Evolutionary conservation across 2,888 invertebrate genomes (phyloP).

Genomic region (Dexiosoma caninum): DNA sequence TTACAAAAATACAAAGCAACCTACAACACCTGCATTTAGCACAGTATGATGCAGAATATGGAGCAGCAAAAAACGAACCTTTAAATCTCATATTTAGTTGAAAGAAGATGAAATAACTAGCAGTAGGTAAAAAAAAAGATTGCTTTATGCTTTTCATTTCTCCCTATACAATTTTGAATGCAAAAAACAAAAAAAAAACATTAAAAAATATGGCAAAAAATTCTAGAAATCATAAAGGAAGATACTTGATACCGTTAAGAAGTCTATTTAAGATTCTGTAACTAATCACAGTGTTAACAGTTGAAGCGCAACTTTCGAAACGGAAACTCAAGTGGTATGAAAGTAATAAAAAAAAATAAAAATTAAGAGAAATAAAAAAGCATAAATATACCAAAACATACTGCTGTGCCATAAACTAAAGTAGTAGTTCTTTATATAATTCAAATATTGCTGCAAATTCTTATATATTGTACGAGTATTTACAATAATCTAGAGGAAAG

Average conservation of each 20-base stretch:
- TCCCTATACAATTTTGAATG: constrained; percentile 25
- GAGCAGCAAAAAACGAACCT: not conserved
- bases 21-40: constrained; percentile 43
- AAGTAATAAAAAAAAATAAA: too few relatives aligned
- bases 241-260: constrained; percentile 55
- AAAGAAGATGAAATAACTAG: constrained; percentile 36
- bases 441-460: constrained; percentile 4
- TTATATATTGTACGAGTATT: not conserved
- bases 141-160: constrained; percentile 13
- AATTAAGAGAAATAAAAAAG: constrained; percentile 8
- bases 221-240: constrained; percentile 28
- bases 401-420: not conserved
- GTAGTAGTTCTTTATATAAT: not conserved
- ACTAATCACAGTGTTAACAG: constrained; percentile 61
- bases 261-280: constrained; percentile 63
- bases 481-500: not conserved
- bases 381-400: constrained; percentile 13
- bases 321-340: constrained; percentile 63
- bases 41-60: constrained; percentile 27
- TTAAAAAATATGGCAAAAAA: not conserved
- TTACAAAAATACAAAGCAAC: constrained; percentile 42
- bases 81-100: constrained; percentile 3
- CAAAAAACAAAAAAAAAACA: not conserved
- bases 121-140: constrained; percentile 27
- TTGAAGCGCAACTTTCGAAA: constrained; percentile 63